Evolutionary conservation across 2,797 vertebrate species (phyloP), one percentile per base, ranked within the genome.

Genomic region (Rhynchotus rufescens): DNA sequence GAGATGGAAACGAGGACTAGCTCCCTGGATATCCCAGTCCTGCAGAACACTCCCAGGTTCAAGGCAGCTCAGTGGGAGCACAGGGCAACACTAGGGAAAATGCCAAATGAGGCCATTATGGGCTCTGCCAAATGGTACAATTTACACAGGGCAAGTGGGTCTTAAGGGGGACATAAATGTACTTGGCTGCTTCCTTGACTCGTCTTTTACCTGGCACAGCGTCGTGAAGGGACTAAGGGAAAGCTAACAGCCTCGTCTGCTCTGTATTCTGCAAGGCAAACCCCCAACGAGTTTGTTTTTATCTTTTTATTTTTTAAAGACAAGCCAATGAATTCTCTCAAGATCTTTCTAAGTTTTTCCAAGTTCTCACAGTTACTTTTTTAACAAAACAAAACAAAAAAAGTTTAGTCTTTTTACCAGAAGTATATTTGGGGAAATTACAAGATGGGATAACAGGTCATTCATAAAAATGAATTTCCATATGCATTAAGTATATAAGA

Each of bases 211-310:
- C 17, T 38, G 40, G 56, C 59, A 42, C 11, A 71, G 66, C 12
- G 56, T 56, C 36, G 38, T 57, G 54, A 91, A 86, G 81, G 47
- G 73, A 92, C 44, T 83, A 57, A 88, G 78, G 19, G 86, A 86
- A 88, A 47, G 80, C 10, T 56, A 59, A 83, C 84, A 81, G 21
- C 36, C 66, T 66, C 72, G 84, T 54, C 79, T 85, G 67, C 30
- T 79, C 57, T 90, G 34, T 81, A 88, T 92, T 77, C 80, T 92
- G 79, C 64, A 86, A 91, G 93, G 44, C 49, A 79, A 87, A 60
- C 89, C 40, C 20, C 16, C 81, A 69, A 30, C 44, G 49, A 66
- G 64, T 76, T 80, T n/a, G 49, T 88, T 90, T 79, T 92, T 49
- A 91, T 91, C 83, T 64, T 89, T 93, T 36, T 84, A 78, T 52